phyloP scores from a whole-genome alignment of 2,797 vertebrate genomes.

The Acanthopagrus latus region DNA sequence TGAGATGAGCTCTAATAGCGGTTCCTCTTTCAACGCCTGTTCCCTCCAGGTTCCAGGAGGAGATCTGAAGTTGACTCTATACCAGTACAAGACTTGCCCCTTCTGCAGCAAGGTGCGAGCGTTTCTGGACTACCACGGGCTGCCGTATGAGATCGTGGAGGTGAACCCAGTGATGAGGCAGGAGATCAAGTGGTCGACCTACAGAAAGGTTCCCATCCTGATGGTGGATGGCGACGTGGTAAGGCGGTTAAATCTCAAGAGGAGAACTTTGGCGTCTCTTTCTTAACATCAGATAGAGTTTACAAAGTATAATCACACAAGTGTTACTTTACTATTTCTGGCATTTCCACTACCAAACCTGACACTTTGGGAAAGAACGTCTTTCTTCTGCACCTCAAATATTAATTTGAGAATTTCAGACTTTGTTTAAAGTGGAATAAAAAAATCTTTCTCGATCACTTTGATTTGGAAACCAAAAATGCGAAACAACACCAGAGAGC shows the following conservation, averaged over 20 bases:
- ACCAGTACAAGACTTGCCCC: constrained; percentile 98
- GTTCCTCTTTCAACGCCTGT: not conserved
- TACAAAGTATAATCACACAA: not conserved
- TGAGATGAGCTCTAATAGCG: not conserved
- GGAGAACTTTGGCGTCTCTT: not conserved
- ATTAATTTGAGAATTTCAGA: not conserved
- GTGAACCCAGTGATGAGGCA: constrained; percentile 95
- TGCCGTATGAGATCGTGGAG: constrained; percentile 94
- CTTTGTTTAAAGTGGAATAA: not conserved
- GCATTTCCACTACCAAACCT: not conserved
- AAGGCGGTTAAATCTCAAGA: constrained; percentile 55
- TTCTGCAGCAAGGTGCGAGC: constrained; percentile 99
- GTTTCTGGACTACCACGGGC: constrained; percentile 93
- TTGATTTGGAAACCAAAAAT: not conserved
- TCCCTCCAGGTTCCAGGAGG: constrained; percentile 67
- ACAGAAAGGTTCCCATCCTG: constrained; percentile 97
- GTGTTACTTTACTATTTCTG: not conserved
- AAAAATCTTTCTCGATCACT: not conserved
- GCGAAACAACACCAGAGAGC: not conserved
- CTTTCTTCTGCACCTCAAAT: not conserved
- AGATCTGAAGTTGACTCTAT: constrained; percentile 88
- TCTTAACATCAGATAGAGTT: not conserved
- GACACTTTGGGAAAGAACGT: too few relatives aligned
- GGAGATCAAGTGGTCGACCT: constrained; percentile 96
- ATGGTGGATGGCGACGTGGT: constrained; percentile 89